A percentile compares a stretch with the other conserved stretches of the same genome.
Conservation (phyloP, 92 coral and sea anemone species). For the Phenganax marumi region DNA sequence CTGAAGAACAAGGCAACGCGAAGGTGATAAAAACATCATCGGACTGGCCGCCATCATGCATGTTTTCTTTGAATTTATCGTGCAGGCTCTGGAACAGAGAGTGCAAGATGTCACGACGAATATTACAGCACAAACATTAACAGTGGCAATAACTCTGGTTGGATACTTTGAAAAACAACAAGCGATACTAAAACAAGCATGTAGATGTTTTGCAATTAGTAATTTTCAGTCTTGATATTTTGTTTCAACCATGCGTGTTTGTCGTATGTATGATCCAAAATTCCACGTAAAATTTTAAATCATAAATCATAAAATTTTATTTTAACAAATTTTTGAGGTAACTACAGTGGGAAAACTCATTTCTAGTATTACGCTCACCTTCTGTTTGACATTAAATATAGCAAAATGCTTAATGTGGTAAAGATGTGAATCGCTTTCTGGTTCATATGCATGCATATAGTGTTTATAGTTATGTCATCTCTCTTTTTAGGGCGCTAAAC, state of each 20-base stretch:
- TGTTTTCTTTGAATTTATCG: constrained; percentile 21
- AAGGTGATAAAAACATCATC: constrained; percentile 39
- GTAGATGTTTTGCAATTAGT: neutral
- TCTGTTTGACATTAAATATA: too few species aligned
- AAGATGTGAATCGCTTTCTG: constrained; percentile 8
- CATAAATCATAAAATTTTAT: too few species aligned
- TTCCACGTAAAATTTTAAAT: too few species aligned
- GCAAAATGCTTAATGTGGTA: too few species aligned
- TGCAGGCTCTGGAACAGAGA: constrained; percentile 43
- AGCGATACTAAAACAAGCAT: constrained; percentile 26
- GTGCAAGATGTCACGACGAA: constrained; percentile 19
- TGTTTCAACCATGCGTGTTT: too few species aligned
- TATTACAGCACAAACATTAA: constrained; percentile 9
- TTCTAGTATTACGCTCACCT: too few species aligned
- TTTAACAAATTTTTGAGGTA: too few species aligned
- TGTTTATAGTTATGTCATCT: neutral
- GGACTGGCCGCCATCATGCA: constrained; percentile 33
- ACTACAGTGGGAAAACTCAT: too few species aligned
- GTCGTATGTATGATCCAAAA: too few species aligned
- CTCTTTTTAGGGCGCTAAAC: constrained; percentile 28
- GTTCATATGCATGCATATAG: neutral
- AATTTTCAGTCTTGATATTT: constrained; percentile 7
- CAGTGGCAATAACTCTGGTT: constrained; percentile 30
- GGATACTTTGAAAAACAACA: constrained; percentile 23
- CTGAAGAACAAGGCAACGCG: neutral